Percentiles rank a stretch among this genome's conserved stretches.
Conservation (phyloP, 2,113 vertebrate genomes). For the Petaurus breviceps region DNA sequence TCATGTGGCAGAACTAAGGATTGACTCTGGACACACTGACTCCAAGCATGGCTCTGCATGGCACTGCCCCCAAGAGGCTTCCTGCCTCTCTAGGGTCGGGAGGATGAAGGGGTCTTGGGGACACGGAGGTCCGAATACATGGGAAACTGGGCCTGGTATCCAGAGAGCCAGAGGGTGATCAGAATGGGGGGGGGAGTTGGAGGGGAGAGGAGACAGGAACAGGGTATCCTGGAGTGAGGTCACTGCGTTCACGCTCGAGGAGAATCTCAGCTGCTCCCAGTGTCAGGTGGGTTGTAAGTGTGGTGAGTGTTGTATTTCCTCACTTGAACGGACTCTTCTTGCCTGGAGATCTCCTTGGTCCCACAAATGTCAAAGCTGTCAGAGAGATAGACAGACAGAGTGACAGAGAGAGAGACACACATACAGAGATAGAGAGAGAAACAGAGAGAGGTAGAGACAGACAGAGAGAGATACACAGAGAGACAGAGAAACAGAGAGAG, state of each 20-base stretch:
- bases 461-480: not conserved
- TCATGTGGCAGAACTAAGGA: not conserved
- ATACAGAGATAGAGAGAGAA: not conserved
- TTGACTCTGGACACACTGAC: not conserved
- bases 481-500: not conserved
- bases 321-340: constrained; percentile 27
- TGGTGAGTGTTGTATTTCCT: constrained; percentile 78
- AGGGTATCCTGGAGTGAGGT: not conserved
- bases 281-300: not conserved
- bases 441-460: not conserved
- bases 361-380: constrained; percentile 61
- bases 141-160: not conserved
- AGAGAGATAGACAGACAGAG: not conserved
- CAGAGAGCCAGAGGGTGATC: not conserved
- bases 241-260: not conserved
- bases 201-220: not conserved
- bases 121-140: accelerated
- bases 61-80: not conserved
- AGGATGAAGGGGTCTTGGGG: not conserved
- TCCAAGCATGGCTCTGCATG: no score
- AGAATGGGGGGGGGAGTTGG: accelerated
- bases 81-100: not conserved
- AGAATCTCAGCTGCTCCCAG: constrained; percentile 16
- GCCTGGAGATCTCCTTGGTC: constrained; percentile 20
- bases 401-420: not conserved